Conservation (phyloP, 2,113 vertebrate species). For the Xyrauchen texanus region DNA sequence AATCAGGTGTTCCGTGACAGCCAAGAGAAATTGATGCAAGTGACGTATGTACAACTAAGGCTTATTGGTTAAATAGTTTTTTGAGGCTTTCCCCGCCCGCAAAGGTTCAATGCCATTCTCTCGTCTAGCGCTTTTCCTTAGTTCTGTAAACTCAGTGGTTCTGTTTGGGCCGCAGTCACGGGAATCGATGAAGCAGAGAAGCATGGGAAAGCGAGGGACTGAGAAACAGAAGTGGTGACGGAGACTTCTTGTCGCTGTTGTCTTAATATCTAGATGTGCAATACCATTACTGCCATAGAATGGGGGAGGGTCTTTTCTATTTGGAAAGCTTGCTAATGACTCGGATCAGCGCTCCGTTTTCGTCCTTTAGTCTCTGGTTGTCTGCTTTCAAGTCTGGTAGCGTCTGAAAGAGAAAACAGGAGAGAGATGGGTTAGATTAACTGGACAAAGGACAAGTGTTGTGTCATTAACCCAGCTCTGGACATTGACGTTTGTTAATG, state of each 20-base stretch:
- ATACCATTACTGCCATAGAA: slow-evolving; percentile 82
- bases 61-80: slow-evolving; percentile 97
- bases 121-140: slow-evolving; percentile 55
- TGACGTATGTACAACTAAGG: slow-evolving; percentile 99
- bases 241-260: slow-evolving; percentile 68
- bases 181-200: slow-evolving; percentile 50
- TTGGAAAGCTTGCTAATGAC: slow-evolving; percentile 97
- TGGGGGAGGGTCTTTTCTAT: slow-evolving; percentile 70
- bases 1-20: slow-evolving; percentile 86
- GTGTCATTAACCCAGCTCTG: not conserved
- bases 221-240: slow-evolving; percentile 40
- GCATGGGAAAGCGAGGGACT: slow-evolving; percentile 27
- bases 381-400: slow-evolving; percentile 99
- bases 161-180: slow-evolving; percentile 69
- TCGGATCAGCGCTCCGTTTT: slow-evolving; percentile 96
- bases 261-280: slow-evolving; percentile 86
- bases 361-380: slow-evolving; percentile 99
- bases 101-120: slow-evolving; percentile 63
- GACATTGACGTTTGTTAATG: not conserved
- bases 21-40: slow-evolving; percentile 75
- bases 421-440: slow-evolving; percentile 45
- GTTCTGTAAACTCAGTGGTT: slow-evolving; percentile 91
- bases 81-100: slow-evolving; percentile 85
- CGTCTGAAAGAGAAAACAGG: slow-evolving; percentile 79
- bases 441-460: not conserved